Conservation (phyloP, 1,140 invertebrate genomes). For the Neelides sp. region DNA sequence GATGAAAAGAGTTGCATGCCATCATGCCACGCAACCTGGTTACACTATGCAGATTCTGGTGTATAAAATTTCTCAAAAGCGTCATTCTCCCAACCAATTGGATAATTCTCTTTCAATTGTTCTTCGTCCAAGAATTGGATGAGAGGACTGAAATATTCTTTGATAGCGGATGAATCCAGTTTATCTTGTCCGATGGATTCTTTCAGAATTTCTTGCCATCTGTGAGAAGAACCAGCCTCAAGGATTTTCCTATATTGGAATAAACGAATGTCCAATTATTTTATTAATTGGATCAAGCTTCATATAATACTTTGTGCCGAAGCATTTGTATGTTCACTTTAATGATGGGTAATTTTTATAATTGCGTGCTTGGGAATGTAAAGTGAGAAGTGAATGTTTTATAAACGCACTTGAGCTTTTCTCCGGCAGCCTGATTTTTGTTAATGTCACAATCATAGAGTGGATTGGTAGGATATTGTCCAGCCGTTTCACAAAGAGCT, state of each 20-base stretch:
- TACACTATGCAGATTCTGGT: too few species aligned
- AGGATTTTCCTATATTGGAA: conserved; percentile 54
- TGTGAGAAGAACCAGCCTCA: conserved; percentile 65
- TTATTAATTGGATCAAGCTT: too few species aligned
- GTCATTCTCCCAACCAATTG: conserved; percentile 8
- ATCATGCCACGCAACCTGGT: too few species aligned
- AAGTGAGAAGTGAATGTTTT: background rate
- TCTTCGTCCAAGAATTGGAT: background rate
- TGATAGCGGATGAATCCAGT: conserved; percentile 65
- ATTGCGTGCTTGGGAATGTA: background rate
- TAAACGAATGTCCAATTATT: too few species aligned
- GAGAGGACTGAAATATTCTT: conserved; percentile 78
- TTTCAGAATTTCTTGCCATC: conserved; percentile 70
- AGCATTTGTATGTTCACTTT: background rate
- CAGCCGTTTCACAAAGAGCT: conserved; percentile 61
- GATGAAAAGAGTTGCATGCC: too few species aligned
- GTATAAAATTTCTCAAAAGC: conserved; percentile 6
- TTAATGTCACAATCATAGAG: conserved; percentile 72
- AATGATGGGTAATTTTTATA: background rate
- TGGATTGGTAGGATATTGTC: conserved; percentile 55
- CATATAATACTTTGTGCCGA: too few species aligned
- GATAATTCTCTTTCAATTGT: background rate
- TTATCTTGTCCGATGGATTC: conserved; percentile 53
- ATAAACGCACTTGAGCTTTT: conserved; percentile 5
- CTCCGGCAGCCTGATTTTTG: conserved; percentile 8